Evolutionary conservation across 2,888 invertebrate genomes (phyloP).

Genomic region (Amphipoea oculea): DNA sequence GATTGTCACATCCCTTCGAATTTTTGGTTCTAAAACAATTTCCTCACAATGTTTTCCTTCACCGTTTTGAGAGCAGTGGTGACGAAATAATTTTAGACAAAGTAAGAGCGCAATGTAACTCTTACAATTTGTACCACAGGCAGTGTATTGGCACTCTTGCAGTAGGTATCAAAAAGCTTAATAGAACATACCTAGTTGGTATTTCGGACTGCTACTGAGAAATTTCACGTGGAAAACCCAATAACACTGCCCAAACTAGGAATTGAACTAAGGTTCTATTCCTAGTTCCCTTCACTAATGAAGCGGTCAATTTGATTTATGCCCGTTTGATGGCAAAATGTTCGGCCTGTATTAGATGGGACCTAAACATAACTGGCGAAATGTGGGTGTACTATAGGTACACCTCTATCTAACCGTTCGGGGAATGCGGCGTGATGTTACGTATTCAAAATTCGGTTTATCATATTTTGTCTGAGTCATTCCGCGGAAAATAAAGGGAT

Average conservation of each 20-base stretch:
- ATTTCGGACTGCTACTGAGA: background rate
- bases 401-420: background rate
- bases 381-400: background rate
- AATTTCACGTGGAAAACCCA: background rate
- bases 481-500: slow-evolving; percentile 26
- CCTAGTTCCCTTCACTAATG: no score
- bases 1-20: no score
- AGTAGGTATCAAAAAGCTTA: no score
- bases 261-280: background rate
- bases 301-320: background rate
- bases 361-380: background rate
- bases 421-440: background rate
- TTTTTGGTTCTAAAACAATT: no score
- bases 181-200: background rate
- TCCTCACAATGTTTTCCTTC: no score
- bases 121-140: background rate
- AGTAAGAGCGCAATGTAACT: background rate
- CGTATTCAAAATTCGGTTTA: background rate
- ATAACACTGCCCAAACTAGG: background rate
- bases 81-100: no score
- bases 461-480: slow-evolving; percentile 5
- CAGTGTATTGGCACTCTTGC: background rate
- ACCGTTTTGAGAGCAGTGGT: no score
- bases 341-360: background rate
- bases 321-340: background rate